Percentiles rank a stretch among this genome's conserved stretches.
Conservation (phyloP, 2,113 vertebrate genomes). For the Trochalopteron elliotii region DNA sequence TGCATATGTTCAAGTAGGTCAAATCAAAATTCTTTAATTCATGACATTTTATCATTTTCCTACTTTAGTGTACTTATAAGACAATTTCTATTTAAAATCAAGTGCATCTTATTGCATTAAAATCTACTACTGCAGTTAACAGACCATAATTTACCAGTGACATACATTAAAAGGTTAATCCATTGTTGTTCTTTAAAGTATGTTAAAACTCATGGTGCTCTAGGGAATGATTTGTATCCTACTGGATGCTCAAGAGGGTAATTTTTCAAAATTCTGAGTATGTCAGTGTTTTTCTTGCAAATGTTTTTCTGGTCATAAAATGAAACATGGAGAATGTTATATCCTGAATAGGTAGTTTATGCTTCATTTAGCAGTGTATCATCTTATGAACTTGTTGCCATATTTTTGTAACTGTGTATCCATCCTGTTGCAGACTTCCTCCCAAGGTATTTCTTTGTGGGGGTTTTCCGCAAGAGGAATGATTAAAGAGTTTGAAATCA, state of each 20-base stretch:
- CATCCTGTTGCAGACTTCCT: neutral
- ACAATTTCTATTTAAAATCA: neutral
- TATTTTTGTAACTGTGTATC: neutral
- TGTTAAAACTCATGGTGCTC: neutral
- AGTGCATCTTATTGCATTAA: neutral
- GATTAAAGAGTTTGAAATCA: conserved; percentile 31
- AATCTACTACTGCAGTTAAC: neutral
- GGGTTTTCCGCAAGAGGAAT: neutral
- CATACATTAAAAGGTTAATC: neutral
- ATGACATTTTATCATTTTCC: neutral
- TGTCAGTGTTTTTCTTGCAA: neutral
- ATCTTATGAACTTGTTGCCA: neutral
- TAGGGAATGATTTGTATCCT: neutral
- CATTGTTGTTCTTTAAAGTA: neutral
- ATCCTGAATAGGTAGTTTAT: neutral
- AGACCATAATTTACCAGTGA: neutral
- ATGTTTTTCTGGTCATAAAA: neutral
- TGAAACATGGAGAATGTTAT: neutral
- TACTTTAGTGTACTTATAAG: neutral
- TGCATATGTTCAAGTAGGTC: neutral
- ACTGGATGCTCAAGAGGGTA: neutral
- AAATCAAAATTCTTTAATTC: neutral
- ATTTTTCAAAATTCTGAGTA: neutral
- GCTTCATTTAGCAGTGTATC: neutral
- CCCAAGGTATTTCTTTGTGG: neutral